Evolutionary conservation across 2,113 vertebrate genomes (phyloP), one percentile per base, ranked within the genome.

Genomic region (Ophiodon elongatus): DNA sequence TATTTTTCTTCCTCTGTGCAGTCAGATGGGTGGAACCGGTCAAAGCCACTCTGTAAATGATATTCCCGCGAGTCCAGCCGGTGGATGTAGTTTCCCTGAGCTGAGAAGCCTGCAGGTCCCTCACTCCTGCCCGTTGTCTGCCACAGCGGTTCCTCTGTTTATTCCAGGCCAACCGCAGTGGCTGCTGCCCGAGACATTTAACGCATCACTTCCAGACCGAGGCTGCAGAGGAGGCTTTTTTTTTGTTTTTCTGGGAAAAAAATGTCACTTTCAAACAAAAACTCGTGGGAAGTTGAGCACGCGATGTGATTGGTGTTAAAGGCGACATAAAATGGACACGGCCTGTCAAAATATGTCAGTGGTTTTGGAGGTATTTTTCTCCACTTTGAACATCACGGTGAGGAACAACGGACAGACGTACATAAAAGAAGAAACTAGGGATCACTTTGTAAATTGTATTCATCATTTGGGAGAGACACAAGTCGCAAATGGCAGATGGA

Each of bases 181-280:
- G 73, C 84, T 77, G 80, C 86, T 77, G 78, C 75, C 85, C 73
- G 79, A 86, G 83, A 88, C 77, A 82, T 75, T 75, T 73, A 82
- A 78, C 31, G 57, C 80, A 69, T 80, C 79, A 54, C 79, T 88
- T 71, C 39, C 52, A 57, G 72, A 27, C 56, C 2, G 56, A 57
- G 27, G 78, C 74, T 60, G 57, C 63, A 71, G 56, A 62, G 52
- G 50, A 15, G 0, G 2, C 29, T 57, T 27, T 25, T 52, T 14
- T 67, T 78, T 57, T 25, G 37, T 14, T 71, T 80, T 29, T 14
- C 77, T 56, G 80, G 86, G 43, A 81, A 84, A 77, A 73, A 80
- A 63, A 75, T 74, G 67, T 68, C 76, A 41, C 71, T 80, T 77
- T 80, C 60, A 65, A 75, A 59, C 31, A 43, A 29, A 78, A 79